Evolutionary conservation across 2,797 vertebrate species (phyloP), one percentile per base, ranked within the genome.

Genomic region (Ambastaia sidthimunki): DNA sequence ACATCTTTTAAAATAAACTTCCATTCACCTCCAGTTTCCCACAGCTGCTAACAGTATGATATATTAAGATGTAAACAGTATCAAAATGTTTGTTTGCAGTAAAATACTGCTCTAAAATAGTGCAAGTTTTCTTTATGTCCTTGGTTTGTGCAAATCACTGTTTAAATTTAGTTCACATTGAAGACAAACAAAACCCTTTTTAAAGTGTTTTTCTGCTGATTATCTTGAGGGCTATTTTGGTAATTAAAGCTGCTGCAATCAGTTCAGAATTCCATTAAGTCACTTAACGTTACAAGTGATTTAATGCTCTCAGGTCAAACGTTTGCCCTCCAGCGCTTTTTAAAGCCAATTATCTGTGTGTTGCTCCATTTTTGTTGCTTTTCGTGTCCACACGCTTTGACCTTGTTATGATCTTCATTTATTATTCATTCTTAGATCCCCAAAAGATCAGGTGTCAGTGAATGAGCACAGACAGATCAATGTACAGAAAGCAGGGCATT

Each of bases 321-420:
- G 28, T 62, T 70, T 78, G 71, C 59, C 81, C 65, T 73, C 37
- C 19, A 59, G 81, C 71, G 23, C 48, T 19, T 68, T n/a, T 15
- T 10, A 2, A 73, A 16, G 60, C 4, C 57, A 71, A 54, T 67
- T 60, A n/a, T 50, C 23, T 21, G 16, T 62, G 60, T 72, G 7
- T 67, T 21, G 66, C 80, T 62, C 41, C 13, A n/a, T 16, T 47
- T 37, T 37, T 25, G 15, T 72, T 23, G 34, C 44, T 25, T 31
- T 72, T 54, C 59, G 65, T 75, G 72, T 82, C 48, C 21, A 41
- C 16, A 48, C 25, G 21, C 60, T 74, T 67, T 41, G 69, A 55
- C 83, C 83, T 87, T 89, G 82, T 18, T 2, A 70, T 77, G 71
- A 83, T 86, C 84, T 85, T 87, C 72, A 79, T 90, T 66, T 82